Evolutionary conservation across 1,140 invertebrate species (phyloP).

Genomic region (Papilio polytes): DNA sequence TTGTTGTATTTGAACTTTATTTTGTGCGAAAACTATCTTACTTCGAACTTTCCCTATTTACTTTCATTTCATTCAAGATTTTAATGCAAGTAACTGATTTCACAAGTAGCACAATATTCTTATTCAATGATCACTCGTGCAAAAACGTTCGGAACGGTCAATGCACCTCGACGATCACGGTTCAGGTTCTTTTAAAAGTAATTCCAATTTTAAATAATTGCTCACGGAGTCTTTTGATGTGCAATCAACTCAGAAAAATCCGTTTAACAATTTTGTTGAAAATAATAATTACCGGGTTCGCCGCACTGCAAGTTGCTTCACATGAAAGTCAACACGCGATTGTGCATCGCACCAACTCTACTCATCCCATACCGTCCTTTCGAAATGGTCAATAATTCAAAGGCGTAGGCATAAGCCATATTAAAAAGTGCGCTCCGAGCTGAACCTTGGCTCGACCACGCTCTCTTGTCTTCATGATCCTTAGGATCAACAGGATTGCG

Average conservation of each 20-base stretch:
- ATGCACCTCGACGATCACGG: conserved; percentile 1
- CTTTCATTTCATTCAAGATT: conserved; percentile 9
- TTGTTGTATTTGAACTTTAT: background rate
- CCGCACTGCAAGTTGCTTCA: conserved; percentile 62
- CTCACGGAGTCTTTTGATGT: conserved; percentile 15
- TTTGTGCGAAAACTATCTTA: background rate
- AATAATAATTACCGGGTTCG: conserved; percentile 70
- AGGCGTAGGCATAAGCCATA: no score
- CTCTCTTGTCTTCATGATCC: background rate
- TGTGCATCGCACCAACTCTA: background rate
- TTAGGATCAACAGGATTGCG: background rate
- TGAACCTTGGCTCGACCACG: background rate
- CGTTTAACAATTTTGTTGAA: conserved; percentile 53
- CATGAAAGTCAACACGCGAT: background rate
- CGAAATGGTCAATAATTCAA: background rate
- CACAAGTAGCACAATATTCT: conserved; percentile 1
- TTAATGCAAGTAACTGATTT: background rate
- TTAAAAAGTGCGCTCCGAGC: background rate
- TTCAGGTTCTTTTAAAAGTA: conserved; percentile 18
- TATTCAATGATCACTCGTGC: conserved; percentile 8
- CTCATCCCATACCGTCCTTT: background rate
- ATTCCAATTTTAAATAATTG: conserved; percentile 21
- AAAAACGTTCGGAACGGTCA: conserved; percentile 2
- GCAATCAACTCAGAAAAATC: conserved; percentile 18
- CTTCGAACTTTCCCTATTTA: background rate